Evolutionary conservation across 2,888 invertebrate genomes (phyloP), one percentile per base, ranked within the genome.

Genomic region (Acronicta psi): DNA sequence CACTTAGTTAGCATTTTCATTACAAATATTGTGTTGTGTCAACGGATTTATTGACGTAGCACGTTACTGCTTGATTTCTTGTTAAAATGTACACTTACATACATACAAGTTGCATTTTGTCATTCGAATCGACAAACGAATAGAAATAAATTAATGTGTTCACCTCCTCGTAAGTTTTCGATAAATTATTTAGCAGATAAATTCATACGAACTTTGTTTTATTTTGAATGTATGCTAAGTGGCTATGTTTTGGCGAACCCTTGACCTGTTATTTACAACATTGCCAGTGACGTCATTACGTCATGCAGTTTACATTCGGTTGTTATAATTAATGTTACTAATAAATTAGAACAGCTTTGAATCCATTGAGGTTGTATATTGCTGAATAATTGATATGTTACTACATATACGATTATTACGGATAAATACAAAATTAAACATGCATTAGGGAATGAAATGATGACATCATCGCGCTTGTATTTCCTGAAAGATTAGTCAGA

Each of bases 1-100:
- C 81, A 83, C 81, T 83, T 84, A 81, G 81, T 85, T 79, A 79
- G 78, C 80, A 82, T 83, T 83, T 84, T 83, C 79, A 79, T 81
- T 78, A 79, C 62, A n/a, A n/a, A 34, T 60, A 57, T 31, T n/a
- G n/a, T n/a, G 41, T 47, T 46, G 58, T 52, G 52, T 54, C 64
- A 37, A 62, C 47, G 20, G 36, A 59, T 34, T 59, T 65, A 62
- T 53, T 65, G 34, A 58, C 57, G n/a, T 63, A 45, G 68, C 73
- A 65, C 43, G 44, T 45, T 29, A 11, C 11, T 13, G 31, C 11
- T 29, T 1, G n/a, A n/a, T n/a, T n/a, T n/a, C n/a, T n/a, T n/a
- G n/a, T n/a, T n/a, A n/a, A n/a, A n/a, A n/a, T n/a, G n/a, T n/a
- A n/a, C n/a, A n/a, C n/a, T n/a, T n/a, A n/a, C n/a, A n/a, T n/a